These are phyloP conservation scores for Mus spicilegus DNA, from an alignment of 2,113 vertebrate species.

Conservation along the genomic window DNA sequence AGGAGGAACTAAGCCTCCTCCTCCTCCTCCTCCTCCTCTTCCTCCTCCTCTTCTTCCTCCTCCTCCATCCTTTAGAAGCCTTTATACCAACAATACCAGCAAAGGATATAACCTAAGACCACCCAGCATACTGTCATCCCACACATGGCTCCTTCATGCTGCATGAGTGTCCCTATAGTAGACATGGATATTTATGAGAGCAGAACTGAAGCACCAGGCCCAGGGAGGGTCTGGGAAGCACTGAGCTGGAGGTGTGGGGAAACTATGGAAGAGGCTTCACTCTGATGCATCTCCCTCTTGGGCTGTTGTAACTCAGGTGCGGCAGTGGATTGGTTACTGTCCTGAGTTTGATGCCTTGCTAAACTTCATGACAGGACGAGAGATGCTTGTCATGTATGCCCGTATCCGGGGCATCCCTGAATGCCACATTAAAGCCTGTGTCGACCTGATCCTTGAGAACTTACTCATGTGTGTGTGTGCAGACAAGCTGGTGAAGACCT, in stretches of 20 bases:
- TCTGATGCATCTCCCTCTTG: neutral
- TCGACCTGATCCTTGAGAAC: slow-evolving; percentile 94
- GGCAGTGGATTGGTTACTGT: slow-evolving; percentile 95
- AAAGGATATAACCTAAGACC: neutral
- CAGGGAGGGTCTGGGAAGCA: neutral
- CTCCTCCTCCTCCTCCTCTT: too few relatives aligned
- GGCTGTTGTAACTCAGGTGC: slow-evolving; percentile 83
- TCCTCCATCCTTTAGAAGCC: neutral
- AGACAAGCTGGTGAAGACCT: slow-evolving; percentile 91
- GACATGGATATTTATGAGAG: too few relatives aligned
- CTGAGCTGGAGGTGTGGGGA: too few relatives aligned
- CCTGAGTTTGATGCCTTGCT: slow-evolving; percentile 95
- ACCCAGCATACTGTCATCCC: neutral
- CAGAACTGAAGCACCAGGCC: neutral
- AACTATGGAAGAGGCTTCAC: neutral
- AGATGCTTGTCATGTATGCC: slow-evolving; percentile 94
- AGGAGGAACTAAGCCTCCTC: neutral
- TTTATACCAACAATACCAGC: neutral
- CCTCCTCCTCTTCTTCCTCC: too few relatives aligned
- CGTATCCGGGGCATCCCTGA: slow-evolving; percentile 94
- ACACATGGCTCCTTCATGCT: neutral
- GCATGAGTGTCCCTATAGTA: neutral
- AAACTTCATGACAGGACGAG: slow-evolving; percentile 95
- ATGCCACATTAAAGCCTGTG: slow-evolving; percentile 89
- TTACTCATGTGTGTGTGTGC: slow-evolving; percentile 92